Evolutionary conservation across 2,888 invertebrate genomes (phyloP).

Genomic region (Biston betularia): DNA sequence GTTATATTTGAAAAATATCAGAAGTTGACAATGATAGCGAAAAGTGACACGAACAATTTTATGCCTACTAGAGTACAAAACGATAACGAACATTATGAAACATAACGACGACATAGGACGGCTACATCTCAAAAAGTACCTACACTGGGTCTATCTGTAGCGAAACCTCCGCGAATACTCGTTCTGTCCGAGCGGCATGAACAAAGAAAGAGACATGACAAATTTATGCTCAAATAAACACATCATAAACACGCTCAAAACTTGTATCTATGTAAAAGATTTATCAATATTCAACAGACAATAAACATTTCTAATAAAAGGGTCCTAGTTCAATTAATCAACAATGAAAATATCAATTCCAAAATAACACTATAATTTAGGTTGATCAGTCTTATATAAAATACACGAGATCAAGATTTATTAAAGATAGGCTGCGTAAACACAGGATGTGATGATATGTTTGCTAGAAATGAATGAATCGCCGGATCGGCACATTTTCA

Average conservation of each 20-base stretch:
- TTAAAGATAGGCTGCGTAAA: conserved; percentile 26
- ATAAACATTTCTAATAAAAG: conserved; percentile 67
- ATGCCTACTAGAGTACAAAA: conserved; percentile 67
- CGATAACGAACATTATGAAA: conserved; percentile 50
- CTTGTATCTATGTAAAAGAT: conserved; percentile 68
- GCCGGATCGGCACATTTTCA: conserved; percentile 42
- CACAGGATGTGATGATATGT: conserved; percentile 36
- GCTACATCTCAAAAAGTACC: conserved; percentile 32
- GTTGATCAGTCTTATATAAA: conserved; percentile 43
- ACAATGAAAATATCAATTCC: conserved; percentile 60
- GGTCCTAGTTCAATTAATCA: conserved; percentile 59
- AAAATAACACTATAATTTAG: conserved; percentile 51
- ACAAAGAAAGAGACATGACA: conserved; percentile 64
- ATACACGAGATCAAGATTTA: conserved; percentile 48
- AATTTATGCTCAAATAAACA: conserved; percentile 67
- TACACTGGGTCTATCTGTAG: conserved; percentile 71
- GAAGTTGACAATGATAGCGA: conserved; percentile 70
- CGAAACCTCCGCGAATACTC: conserved; percentile 79
- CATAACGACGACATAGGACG: conserved; percentile 39
- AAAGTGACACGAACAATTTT: conserved; percentile 74
- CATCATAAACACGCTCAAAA: conserved; percentile 72
- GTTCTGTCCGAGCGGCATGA: conserved; percentile 80
- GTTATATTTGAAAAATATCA: conserved; percentile 73
- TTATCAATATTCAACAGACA: conserved; percentile 72
- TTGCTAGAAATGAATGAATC: conserved; percentile 39